phyloP scores from a whole-genome alignment of 2,888 invertebrate genomes.

The Habrosyne pyritoides region DNA sequence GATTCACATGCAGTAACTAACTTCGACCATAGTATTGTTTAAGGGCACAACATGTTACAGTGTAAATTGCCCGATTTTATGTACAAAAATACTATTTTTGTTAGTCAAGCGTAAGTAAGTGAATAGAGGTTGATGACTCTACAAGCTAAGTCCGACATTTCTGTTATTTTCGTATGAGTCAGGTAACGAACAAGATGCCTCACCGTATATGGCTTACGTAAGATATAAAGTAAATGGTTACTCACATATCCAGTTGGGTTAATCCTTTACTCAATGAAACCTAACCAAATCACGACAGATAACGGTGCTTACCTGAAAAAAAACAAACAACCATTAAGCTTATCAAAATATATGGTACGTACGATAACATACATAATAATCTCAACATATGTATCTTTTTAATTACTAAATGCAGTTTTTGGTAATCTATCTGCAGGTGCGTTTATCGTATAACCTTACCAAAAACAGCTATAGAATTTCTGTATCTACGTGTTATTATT shows the following conservation, averaged over 20 bases:
- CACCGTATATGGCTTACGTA: not conserved
- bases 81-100: too few relatives aligned
- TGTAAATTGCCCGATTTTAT: too few relatives aligned
- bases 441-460: not conserved
- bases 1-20: too few relatives aligned
- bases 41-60: too few relatives aligned
- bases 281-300: conserved; percentile 6
- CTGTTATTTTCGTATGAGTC: not conserved
- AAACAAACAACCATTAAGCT: conserved; percentile 34
- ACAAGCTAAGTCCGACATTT: not conserved
- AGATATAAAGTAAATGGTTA: not conserved
- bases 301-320: conserved; percentile 59
- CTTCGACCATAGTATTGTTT: too few relatives aligned
- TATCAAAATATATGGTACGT: not conserved
- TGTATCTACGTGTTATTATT: too few relatives aligned
- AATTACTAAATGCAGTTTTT: not conserved
- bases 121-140: not conserved
- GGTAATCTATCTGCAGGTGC: not conserved
- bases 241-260: not conserved
- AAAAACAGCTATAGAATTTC: not conserved
- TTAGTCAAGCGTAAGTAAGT: not conserved
- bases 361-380: not conserved
- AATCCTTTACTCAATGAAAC: not conserved
- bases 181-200: not conserved
- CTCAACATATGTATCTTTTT: not conserved